These are phyloP conservation scores for Brachionus rotundiformis DNA, from an alignment of 1,140 invertebrate species.

Conservation along the genomic window DNA sequence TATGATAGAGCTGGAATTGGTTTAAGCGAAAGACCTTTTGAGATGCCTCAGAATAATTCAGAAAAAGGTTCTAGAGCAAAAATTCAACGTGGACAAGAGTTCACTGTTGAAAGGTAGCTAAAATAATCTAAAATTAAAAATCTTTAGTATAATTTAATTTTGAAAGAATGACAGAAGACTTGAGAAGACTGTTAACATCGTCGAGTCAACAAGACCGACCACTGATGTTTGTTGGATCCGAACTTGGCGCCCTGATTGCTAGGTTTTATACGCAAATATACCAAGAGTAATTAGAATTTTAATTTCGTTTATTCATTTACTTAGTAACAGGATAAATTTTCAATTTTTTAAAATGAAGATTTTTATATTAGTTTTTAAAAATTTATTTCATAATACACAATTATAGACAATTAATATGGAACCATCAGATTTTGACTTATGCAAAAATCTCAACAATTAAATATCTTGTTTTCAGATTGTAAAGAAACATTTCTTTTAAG, in stretches of 20 bases:
- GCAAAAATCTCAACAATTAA: background rate
- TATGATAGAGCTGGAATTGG: slow-evolving; percentile 64
- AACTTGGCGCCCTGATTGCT: slow-evolving; percentile 61
- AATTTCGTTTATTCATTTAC: background rate
- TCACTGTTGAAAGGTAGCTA: slow-evolving; percentile 60
- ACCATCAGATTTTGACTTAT: too few species aligned
- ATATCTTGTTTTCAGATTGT: background rate
- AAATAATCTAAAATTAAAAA: too few species aligned
- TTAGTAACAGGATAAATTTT: too few species aligned
- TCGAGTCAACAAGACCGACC: slow-evolving; percentile 61
- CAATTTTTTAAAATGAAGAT: too few species aligned
- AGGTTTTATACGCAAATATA: slow-evolving; percentile 63
- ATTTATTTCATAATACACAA: too few species aligned
- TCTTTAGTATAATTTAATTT: slow-evolving; percentile 2
- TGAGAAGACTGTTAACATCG: slow-evolving; percentile 59
- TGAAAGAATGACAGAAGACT: slow-evolving; percentile 63
- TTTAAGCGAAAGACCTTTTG: slow-evolving; percentile 61
- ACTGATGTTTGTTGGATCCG: slow-evolving; percentile 63
- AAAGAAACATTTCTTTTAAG: background rate
- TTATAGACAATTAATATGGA: too few species aligned
- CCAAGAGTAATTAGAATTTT: slow-evolving; percentile 57
- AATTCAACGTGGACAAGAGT: slow-evolving; percentile 51
- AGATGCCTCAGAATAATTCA: slow-evolving; percentile 52
- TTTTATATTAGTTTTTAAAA: too few species aligned
- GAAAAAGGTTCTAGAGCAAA: background rate